phyloP scores from a whole-genome alignment of 2,888 invertebrate species.

The Caenorhabditis zanzibari region DNA sequence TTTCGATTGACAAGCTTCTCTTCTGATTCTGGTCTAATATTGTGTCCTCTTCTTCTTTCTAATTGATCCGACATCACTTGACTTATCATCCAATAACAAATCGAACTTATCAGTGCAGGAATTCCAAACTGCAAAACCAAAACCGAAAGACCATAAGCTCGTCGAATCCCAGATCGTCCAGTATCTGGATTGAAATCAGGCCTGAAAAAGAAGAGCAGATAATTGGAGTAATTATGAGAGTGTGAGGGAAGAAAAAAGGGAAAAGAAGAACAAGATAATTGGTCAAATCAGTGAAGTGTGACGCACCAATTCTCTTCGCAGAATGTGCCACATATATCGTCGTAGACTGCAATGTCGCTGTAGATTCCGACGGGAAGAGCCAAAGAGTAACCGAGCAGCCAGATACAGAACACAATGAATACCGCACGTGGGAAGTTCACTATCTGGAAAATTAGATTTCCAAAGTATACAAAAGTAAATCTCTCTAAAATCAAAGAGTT shows the following conservation, averaged over 20 bases:
- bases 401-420: constrained; percentile 76
- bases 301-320: constrained; percentile 82
- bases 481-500: background rate
- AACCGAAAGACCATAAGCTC: constrained; percentile 76
- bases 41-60: constrained; percentile 69
- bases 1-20: constrained; percentile 70
- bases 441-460: constrained; percentile 64
- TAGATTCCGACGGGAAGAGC: constrained; percentile 81
- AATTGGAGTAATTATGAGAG: constrained; percentile 26
- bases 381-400: constrained; percentile 79
- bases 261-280: constrained; percentile 20
- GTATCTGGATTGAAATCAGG: constrained; percentile 74
- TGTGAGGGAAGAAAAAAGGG: background rate
- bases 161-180: constrained; percentile 67
- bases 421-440: constrained; percentile 78
- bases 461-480: background rate
- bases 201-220: constrained; percentile 67
- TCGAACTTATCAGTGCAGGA: constrained; percentile 80
- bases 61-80: constrained; percentile 72
- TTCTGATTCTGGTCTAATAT: constrained; percentile 70
- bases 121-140: constrained; percentile 82
- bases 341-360: constrained; percentile 74
- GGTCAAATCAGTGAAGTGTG: constrained; percentile 47
- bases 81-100: constrained; percentile 74
- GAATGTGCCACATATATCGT: constrained; percentile 80